These are phyloP conservation scores for Brachionus koreanus DNA, from an alignment of 1,140 invertebrate genomes.

Conservation along the genomic window DNA sequence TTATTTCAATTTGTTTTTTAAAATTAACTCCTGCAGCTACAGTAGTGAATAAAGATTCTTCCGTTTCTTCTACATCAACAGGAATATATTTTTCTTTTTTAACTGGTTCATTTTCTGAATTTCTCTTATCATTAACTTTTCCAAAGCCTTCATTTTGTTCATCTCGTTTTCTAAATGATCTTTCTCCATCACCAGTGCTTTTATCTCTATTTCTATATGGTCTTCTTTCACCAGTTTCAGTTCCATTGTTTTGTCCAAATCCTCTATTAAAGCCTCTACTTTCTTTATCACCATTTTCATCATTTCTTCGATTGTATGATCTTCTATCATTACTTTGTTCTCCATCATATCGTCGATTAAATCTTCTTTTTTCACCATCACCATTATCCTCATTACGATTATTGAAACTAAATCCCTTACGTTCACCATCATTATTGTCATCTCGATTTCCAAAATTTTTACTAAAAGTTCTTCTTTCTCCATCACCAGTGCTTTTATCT, in stretches of 20 bases:
- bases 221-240: background rate
- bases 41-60: background rate
- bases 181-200: background rate
- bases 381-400: background rate
- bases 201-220: background rate
- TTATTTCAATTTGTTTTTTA: background rate
- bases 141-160: background rate
- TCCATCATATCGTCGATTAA: background rate
- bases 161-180: background rate
- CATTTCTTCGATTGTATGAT: background rate
- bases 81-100: constrained; percentile 35
- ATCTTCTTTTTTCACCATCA: background rate
- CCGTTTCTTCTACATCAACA: background rate
- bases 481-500: background rate
- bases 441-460: background rate
- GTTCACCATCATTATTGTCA: background rate
- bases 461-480: background rate
- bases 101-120: background rate
- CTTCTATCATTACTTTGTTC: background rate
- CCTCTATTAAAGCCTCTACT: background rate
- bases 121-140: background rate
- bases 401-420: background rate
- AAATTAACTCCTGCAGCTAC: background rate
- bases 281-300: background rate
- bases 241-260: background rate